These are phyloP conservation scores for Drosophila tripunctata DNA, from an alignment of 2,888 invertebrate genomes.

Conservation along the genomic window DNA sequence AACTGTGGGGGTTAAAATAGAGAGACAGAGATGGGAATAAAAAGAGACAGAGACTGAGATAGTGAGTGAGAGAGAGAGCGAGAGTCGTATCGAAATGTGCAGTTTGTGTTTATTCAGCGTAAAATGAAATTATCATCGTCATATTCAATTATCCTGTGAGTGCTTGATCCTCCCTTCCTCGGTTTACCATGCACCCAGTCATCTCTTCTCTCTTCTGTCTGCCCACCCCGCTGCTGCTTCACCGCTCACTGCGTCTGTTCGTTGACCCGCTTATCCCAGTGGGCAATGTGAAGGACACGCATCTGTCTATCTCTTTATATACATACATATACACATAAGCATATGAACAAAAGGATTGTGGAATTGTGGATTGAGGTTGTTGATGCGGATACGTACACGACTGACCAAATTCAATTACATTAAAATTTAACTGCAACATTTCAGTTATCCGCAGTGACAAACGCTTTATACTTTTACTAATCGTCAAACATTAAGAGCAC, in stretches of 20 bases:
- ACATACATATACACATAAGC: no score
- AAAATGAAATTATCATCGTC: constrained; percentile 77
- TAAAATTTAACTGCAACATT: constrained; percentile 40
- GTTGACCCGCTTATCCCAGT: constrained; percentile 59
- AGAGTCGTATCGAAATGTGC: constrained; percentile 62
- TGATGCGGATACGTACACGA: constrained; percentile 30
- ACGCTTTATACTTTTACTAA: constrained; percentile 23
- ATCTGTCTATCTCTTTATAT: constrained; percentile 32
- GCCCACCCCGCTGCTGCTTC: no score
- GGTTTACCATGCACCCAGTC: not conserved
- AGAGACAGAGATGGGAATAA: no score
- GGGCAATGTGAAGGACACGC: constrained; percentile 52
- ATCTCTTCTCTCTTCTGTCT: not conserved
- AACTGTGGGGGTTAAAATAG: not conserved
- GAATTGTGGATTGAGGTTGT: constrained; percentile 31
- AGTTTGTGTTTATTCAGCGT: constrained; percentile 75
- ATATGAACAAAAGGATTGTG: constrained; percentile 51
- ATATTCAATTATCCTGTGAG: constrained; percentile 73
- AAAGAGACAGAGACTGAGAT: not conserved
- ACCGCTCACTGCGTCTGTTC: no score
- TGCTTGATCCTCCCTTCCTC: constrained; percentile 37
- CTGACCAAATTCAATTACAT: constrained; percentile 49
- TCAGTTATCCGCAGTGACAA: constrained; percentile 34
- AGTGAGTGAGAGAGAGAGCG: not conserved
- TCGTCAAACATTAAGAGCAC: constrained; percentile 12